phyloP scores from a whole-genome alignment of 2,888 invertebrate species.

The Lithophane leautieri region DNA sequence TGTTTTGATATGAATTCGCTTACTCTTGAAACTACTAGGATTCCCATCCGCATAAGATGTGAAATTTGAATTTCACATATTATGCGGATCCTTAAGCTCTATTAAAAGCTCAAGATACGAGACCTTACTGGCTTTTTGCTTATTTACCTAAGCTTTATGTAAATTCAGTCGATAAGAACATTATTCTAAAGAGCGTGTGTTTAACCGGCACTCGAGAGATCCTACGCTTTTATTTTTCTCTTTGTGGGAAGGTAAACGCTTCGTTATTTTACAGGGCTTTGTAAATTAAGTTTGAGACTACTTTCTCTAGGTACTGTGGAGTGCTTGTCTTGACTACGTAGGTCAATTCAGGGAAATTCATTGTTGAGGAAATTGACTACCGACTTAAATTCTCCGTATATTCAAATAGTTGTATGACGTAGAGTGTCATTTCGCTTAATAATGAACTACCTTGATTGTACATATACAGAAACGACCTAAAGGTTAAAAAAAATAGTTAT shows the following conservation, averaged over 20 bases:
- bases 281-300: constrained; percentile 22
- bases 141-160: constrained; percentile 59
- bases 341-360: too few relatives aligned
- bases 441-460: neutral
- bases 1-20: constrained; percentile 3
- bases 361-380: neutral
- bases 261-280: constrained; percentile 43
- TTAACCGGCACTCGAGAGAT: constrained; percentile 38
- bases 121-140: constrained; percentile 56
- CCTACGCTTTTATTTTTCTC: constrained; percentile 48
- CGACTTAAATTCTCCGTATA: neutral
- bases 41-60: too few relatives aligned
- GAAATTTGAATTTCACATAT: constrained; percentile 2
- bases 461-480: neutral
- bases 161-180: constrained; percentile 56
- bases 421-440: neutral
- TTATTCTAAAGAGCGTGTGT: constrained; percentile 53
- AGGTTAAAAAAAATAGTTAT: neutral
- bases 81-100: constrained; percentile 23
- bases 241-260: constrained; percentile 44
- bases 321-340: neutral
- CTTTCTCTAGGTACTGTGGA: neutral
- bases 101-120: constrained; percentile 49
- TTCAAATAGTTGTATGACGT: neutral
- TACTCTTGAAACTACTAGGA: neutral